phyloP scores from a whole-genome alignment of 1,140 invertebrate genomes.

The Solenopsis invicta region DNA sequence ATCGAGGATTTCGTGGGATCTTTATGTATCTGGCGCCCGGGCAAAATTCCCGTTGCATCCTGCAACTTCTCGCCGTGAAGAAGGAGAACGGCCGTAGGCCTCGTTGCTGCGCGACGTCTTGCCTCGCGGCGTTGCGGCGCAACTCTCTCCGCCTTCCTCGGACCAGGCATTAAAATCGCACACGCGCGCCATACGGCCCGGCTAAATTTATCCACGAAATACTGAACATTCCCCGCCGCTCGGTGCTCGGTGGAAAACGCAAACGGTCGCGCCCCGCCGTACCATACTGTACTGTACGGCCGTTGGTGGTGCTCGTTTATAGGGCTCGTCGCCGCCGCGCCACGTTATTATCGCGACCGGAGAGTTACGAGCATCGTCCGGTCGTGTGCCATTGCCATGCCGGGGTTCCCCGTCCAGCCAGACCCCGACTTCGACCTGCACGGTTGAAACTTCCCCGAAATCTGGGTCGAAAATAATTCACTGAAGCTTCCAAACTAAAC shows the following conservation, averaged over 20 bases:
- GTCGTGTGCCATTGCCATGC: slow-evolving; percentile 43
- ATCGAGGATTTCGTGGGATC: slow-evolving; percentile 61
- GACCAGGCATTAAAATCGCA: slow-evolving; percentile 74
- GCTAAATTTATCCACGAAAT: slow-evolving; percentile 81
- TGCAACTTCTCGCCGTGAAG: slow-evolving; percentile 20
- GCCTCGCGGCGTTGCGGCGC: too few species aligned
- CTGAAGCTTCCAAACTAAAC: not conserved
- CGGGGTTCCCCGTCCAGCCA: slow-evolving; percentile 11
- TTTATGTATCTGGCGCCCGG: slow-evolving; percentile 36
- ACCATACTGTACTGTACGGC: slow-evolving; percentile 30
- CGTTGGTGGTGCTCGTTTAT: slow-evolving; percentile 54
- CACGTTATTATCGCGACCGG: slow-evolving; percentile 47
- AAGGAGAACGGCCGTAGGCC: not conserved
- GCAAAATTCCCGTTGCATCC: slow-evolving; percentile 63
- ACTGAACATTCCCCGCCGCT: slow-evolving; percentile 71
- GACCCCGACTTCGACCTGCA: not conserved
- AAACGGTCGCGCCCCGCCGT: not conserved
- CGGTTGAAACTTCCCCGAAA: not conserved
- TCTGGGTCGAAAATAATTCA: slow-evolving; percentile 11
- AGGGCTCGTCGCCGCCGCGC: slow-evolving; percentile 46
- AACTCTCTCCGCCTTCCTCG: slow-evolving; percentile 66
- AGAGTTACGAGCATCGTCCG: slow-evolving; percentile 57
- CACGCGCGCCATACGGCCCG: slow-evolving; percentile 62
- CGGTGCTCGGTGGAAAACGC: slow-evolving; percentile 35
- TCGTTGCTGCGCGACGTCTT: not conserved